Conservation (phyloP, 2,888 invertebrate species). For the Malthinus seriepunctatus region DNA sequence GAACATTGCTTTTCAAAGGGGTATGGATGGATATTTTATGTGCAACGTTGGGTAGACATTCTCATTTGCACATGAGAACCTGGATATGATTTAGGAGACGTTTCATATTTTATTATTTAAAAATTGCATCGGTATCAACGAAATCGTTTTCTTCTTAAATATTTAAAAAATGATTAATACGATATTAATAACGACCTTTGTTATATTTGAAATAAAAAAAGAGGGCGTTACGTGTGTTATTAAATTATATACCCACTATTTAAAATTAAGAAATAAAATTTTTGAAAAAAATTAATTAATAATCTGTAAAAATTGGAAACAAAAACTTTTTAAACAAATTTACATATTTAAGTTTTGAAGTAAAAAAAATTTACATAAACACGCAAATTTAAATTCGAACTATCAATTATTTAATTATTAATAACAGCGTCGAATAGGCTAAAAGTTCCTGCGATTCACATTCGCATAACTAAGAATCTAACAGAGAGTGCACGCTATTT, state of each 20-base stretch:
- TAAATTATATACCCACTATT: constrained; percentile 17
- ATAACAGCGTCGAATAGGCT: constrained; percentile 21
- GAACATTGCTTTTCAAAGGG: constrained; percentile 37
- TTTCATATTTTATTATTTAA: constrained; percentile 33
- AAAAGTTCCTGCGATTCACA: constrained; percentile 11
- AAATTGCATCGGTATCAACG: constrained; percentile 17
- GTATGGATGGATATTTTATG: constrained; percentile 35
- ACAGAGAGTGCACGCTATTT: constrained; percentile 10
- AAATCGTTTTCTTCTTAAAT: constrained; percentile 10
- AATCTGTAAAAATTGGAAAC: too few relatives aligned
- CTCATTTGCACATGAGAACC: constrained; percentile 39
- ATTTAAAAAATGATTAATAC: constrained; percentile 28
- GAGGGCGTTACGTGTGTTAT: constrained; percentile 11
- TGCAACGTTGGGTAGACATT: constrained; percentile 35
- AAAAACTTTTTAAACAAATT: constrained; percentile 12
- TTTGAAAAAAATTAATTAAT: neutral
- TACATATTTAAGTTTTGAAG: constrained; percentile 18
- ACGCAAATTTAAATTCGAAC: constrained; percentile 26
- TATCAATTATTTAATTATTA: constrained; percentile 30
- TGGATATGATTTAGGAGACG: constrained; percentile 39
- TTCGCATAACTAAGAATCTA: constrained; percentile 21
- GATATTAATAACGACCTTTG: constrained; percentile 33
- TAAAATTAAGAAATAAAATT: constrained; percentile 14
- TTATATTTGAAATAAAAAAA: constrained; percentile 16
- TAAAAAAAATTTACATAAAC: constrained; percentile 26